phyloP scores from a whole-genome alignment of 2,888 invertebrate species.

The Eupithecia abbreviata region DNA sequence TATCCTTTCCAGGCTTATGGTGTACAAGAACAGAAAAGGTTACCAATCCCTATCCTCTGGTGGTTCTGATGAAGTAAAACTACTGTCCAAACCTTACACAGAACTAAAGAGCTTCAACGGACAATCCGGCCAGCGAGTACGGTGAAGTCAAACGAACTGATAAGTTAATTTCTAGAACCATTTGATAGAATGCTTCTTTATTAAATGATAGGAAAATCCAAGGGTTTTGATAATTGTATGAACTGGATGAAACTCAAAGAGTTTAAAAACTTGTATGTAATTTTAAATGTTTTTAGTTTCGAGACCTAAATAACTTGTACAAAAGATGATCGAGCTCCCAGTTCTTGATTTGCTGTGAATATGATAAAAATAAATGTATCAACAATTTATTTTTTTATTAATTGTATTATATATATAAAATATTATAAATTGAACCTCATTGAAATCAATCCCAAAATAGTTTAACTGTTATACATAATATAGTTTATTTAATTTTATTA shows the following conservation, averaged over 20 bases:
- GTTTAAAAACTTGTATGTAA: constrained; percentile 5
- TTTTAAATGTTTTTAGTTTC: constrained; percentile 4
- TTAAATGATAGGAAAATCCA: neutral
- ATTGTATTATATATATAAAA: constrained; percentile 1
- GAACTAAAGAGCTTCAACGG: constrained; percentile 76
- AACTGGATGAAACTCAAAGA: constrained; percentile 1
- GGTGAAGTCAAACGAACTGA: constrained; percentile 55
- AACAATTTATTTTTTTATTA: constrained; percentile 1
- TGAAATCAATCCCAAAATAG: constrained; percentile 28
- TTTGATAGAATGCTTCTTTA: neutral
- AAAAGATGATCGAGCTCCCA: constrained; percentile 33
- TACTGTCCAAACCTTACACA: constrained; percentile 70
- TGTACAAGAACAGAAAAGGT: constrained; percentile 74
- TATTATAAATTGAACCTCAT: constrained; percentile 36
- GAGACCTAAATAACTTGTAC: neutral
- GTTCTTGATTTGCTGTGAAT: constrained; percentile 43
- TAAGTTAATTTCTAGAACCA: neutral
- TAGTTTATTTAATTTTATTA: constrained; percentile 5
- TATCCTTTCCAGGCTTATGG: constrained; percentile 67
- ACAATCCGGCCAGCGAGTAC: constrained; percentile 58
- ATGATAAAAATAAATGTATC: constrained; percentile 23
- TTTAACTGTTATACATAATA: constrained; percentile 14
- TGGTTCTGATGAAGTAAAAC: constrained; percentile 65
- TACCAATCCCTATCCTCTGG: constrained; percentile 52
- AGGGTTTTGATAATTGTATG: neutral